These are phyloP conservation scores for Lithobius niger DNA, from an alignment of 1,140 invertebrate species.

Conservation along the genomic window DNA sequence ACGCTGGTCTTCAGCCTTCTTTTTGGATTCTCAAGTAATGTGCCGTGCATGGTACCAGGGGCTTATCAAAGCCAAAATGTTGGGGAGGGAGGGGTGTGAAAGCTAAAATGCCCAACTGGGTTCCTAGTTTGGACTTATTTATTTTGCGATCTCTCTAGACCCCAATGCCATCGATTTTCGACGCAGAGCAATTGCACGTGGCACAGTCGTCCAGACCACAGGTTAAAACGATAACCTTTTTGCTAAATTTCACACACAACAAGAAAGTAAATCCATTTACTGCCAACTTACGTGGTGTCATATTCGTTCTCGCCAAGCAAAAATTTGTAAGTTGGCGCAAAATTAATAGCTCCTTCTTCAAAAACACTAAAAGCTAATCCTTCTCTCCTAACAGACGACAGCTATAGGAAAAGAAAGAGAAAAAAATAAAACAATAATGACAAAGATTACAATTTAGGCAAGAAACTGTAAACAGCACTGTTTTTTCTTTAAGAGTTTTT, in stretches of 20 bases:
- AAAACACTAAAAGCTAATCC: slow-evolving; percentile 68
- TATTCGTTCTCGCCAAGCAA: slow-evolving; percentile 54
- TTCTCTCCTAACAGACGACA: slow-evolving; percentile 47
- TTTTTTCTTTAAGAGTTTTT: not conserved
- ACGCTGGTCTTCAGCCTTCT: too few relatives aligned
- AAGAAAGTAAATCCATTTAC: too few relatives aligned
- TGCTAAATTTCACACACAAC: not conserved
- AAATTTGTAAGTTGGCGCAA: slow-evolving; percentile 84
- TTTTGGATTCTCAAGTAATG: too few relatives aligned
- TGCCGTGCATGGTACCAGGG: too few relatives aligned
- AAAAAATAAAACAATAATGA: slow-evolving; percentile 1
- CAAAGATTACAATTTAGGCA: not conserved
- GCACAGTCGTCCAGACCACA: slow-evolving; percentile 5
- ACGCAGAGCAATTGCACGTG: too few relatives aligned
- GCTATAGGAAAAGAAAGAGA: slow-evolving; percentile 18
- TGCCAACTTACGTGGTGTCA: slow-evolving; percentile 62
- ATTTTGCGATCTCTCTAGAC: too few relatives aligned
- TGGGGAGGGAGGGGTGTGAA: too few relatives aligned
- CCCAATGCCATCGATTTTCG: too few relatives aligned
- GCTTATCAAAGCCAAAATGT: too few relatives aligned
- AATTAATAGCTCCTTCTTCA: slow-evolving; percentile 51
- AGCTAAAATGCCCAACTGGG: too few relatives aligned
- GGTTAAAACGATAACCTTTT: not conserved
- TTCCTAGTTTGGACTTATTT: too few relatives aligned
- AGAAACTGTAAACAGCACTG: too few relatives aligned